These are phyloP conservation scores for Diplodus sargus DNA, from an alignment of 2,797 vertebrate species.

Conservation along the genomic window DNA sequence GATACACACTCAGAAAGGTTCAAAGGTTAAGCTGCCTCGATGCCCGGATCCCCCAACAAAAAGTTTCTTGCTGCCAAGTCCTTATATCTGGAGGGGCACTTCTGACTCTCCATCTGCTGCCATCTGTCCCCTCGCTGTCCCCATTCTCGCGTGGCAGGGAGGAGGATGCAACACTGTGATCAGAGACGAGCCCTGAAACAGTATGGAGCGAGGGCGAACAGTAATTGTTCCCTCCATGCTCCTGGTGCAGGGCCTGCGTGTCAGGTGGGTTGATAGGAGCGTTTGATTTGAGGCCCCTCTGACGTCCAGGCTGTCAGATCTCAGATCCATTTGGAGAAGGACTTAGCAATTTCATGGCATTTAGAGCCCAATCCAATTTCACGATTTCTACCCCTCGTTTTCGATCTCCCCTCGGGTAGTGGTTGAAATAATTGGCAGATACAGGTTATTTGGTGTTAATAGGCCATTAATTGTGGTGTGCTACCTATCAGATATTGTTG, in stretches of 20 bases:
- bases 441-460: too few relatives aligned
- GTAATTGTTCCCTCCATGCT: conserved; percentile 75
- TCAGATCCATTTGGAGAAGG: conserved; percentile 7
- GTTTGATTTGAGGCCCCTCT: conserved; percentile 42
- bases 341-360: conserved; percentile 1
- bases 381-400: too few relatives aligned
- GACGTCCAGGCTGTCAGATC: conserved; percentile 21
- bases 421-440: too few relatives aligned
- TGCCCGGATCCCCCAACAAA: conserved; percentile 79
- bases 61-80: conserved; percentile 79
- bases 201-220: conserved; percentile 50
- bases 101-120: conserved; percentile 86
- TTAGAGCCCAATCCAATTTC: background rate
- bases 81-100: conserved; percentile 82
- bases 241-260: conserved; percentile 48
- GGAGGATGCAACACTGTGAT: conserved; percentile 57
- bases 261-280: conserved; percentile 39
- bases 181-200: conserved; percentile 69
- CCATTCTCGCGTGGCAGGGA: conserved; percentile 69
- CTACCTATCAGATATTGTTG: too few relatives aligned
- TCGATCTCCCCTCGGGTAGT: too few relatives aligned
- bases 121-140: conserved; percentile 84
- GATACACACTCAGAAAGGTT: conserved; percentile 61
- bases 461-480: too few relatives aligned
- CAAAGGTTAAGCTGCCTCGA: conserved; percentile 79